phyloP scores from a whole-genome alignment of 2,113 vertebrate genomes.

The Anhinga anhinga region DNA sequence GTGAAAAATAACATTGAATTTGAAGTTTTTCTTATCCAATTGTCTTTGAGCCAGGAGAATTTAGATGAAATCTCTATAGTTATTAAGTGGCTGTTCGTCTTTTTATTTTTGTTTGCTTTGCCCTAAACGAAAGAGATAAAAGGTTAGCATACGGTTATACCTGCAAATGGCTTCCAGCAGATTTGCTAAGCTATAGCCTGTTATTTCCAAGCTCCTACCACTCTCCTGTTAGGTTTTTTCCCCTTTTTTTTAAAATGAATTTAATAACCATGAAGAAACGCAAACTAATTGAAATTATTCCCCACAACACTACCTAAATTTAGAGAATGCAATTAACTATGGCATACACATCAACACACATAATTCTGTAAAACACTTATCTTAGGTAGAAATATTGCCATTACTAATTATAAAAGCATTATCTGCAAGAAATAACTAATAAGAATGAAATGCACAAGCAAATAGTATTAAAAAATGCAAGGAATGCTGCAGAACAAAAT shows the following conservation, averaged over 20 bases:
- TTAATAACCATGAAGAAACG: neutral
- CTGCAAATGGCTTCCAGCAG: neutral
- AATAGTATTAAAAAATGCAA: neutral
- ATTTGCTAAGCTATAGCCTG: neutral
- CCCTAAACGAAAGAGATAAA: neutral
- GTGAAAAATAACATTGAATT: neutral
- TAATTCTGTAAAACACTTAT: conserved; percentile 12
- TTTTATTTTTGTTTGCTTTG: neutral
- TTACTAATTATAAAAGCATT: conserved; percentile 18
- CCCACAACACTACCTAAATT: conserved; percentile 24
- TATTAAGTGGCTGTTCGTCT: rapidly evolving
- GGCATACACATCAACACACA: neutral
- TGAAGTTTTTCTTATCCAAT: neutral
- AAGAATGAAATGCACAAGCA: neutral
- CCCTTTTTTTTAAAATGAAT: neutral
- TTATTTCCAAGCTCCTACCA: neutral
- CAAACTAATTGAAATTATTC: conserved; percentile 42
- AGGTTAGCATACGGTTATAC: neutral
- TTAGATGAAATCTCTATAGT: neutral
- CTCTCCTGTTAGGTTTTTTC: neutral
- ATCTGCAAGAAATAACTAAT: conserved; percentile 27
- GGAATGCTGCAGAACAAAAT: neutral
- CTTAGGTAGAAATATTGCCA: conserved; percentile 2
- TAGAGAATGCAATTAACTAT: conserved; percentile 46
- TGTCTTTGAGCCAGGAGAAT: neutral